These are phyloP conservation scores for Hyperopisus bebe DNA, from an alignment of 2,113 vertebrate genomes.

Conservation along the genomic window DNA sequence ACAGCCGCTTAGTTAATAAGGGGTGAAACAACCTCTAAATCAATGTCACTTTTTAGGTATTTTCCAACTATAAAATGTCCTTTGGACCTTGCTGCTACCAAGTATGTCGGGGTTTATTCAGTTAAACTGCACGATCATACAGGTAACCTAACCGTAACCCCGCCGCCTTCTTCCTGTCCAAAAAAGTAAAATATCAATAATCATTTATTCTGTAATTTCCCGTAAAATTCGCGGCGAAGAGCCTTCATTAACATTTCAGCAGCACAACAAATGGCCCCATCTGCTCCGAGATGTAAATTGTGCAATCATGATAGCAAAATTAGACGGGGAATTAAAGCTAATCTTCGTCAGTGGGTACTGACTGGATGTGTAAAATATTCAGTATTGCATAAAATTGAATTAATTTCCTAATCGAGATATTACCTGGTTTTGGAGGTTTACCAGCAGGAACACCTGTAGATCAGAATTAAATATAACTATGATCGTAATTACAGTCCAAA, in stretches of 20 bases:
- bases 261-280: background rate
- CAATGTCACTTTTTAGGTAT: background rate
- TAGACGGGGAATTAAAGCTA: background rate
- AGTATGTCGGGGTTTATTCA: background rate
- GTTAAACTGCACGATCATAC: background rate
- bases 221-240: background rate
- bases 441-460: conserved; percentile 25
- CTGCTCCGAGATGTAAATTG: background rate
- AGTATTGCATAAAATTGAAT: background rate
- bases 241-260: background rate
- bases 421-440: conserved; percentile 52
- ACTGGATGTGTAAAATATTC: background rate
- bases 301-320: background rate
- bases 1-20: background rate
- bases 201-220: background rate
- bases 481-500: background rate
- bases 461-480: background rate
- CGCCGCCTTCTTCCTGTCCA: background rate
- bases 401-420: background rate
- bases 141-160: background rate
- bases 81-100: background rate
- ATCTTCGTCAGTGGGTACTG: background rate
- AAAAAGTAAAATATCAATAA: background rate
- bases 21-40: background rate
- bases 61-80: background rate